Conservation (phyloP, 2,797 vertebrate genomes). For the Phalloptychus januarius region DNA sequence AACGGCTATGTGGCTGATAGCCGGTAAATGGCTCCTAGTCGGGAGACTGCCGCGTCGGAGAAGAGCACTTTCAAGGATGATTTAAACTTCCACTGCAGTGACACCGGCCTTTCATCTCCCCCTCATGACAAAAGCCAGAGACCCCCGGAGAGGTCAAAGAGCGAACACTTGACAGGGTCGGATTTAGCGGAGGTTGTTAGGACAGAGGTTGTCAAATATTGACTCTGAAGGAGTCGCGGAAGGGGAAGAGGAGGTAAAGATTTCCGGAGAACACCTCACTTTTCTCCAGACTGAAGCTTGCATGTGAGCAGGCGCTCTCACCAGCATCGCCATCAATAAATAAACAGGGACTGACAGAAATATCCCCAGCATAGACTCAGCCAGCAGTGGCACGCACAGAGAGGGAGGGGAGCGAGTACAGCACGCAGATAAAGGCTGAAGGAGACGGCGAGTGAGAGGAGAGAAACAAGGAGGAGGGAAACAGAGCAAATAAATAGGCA, state of each 20-base stretch:
- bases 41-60: slow-evolving; percentile 39
- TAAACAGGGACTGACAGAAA: slow-evolving; percentile 81
- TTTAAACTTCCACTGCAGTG: slow-evolving; percentile 63
- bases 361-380: slow-evolving; percentile 71
- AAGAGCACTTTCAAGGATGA: slow-evolving; percentile 49
- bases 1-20: slow-evolving; percentile 43
- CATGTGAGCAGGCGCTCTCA: slow-evolving; percentile 75
- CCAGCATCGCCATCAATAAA: slow-evolving; percentile 80
- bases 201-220: slow-evolving; percentile 62
- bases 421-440: slow-evolving; percentile 50
- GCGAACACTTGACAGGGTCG: slow-evolving; percentile 55
- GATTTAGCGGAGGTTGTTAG: slow-evolving; percentile 37
- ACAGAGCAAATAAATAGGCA: slow-evolving; percentile 40
- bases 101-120: slow-evolving; percentile 51
- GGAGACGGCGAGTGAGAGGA: slow-evolving; percentile 43
- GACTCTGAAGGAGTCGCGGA: slow-evolving; percentile 36
- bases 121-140: slow-evolving; percentile 42
- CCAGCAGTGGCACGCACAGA: slow-evolving; percentile 62
- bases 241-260: slow-evolving; percentile 36
- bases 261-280: slow-evolving; percentile 59
- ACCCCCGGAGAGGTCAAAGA: slow-evolving; percentile 54
- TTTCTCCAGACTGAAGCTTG: slow-evolving; percentile 55
- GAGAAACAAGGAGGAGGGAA: slow-evolving; percentile 42
- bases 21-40: slow-evolving; percentile 45
- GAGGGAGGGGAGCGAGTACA: slow-evolving; percentile 49